Base-by-base conservation (phyloP, 2,888 invertebrate species). In the Aphrophora alni region DNA sequence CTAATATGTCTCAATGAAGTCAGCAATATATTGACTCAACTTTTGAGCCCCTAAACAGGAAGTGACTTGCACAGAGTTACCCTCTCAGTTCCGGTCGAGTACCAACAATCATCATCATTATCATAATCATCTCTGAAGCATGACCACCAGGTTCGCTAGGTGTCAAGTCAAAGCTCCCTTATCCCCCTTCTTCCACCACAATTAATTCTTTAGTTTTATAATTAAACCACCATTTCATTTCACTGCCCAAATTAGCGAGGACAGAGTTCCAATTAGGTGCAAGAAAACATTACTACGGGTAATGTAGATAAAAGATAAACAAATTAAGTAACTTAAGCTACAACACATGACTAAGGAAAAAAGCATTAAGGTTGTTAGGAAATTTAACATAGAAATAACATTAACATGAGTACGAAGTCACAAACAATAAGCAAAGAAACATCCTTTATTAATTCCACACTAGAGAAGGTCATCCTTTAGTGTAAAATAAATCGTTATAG, bases 61-160 rank as follows among this genome's bases (percentile, higher is more conserved):
- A 77, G 77, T 77, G 77, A 77, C 77, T 77, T 77, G 77, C 77
- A 59, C 59, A 24, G 26, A 38, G 38, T 77, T 38, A 71, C 38
- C 77, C 77, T 71, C 71, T 28, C 77, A 71, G 77, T 77, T 77
- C 77, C 77, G 77, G 71, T 71, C 71, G 59, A 59, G 59, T 21
- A 59, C 59, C 59, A 21, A 21, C 59, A 59, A 59, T 59, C 59
- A 59, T 59, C 59, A 59, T 59, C 59, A 59, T 59, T 59, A 59
- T 59, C 59, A 59, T 59, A 59, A 59, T 59, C 59, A 59, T 21
- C 59, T 59, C 21, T 21, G 59, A 59, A 59, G 59, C 59, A 59
- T 59, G 59, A 59, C 59, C 59, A 59, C 59, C 59, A 59, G 59
- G 59, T 59, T 59, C 59, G 59, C 59, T 59, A 59, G 59, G 59